Conservation (phyloP, 2,113 vertebrate species). For the Falco punctatus region DNA sequence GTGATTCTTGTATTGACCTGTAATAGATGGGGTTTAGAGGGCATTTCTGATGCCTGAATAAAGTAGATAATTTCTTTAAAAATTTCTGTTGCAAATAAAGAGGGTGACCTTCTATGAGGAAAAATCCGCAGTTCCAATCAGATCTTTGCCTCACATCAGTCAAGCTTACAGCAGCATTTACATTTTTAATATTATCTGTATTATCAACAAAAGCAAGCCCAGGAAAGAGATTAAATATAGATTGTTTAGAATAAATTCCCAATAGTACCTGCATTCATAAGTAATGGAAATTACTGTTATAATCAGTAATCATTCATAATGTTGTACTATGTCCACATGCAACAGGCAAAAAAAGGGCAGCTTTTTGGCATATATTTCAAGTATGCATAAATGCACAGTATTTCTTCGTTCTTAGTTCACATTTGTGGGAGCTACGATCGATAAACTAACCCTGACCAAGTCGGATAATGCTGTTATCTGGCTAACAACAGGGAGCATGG, state of each 20-base stretch:
- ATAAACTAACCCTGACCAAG: slow-evolving; percentile 32
- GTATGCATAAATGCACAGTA: neutral
- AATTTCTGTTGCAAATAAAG: neutral
- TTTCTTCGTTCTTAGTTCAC: slow-evolving; percentile 20
- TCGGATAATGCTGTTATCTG: slow-evolving; percentile 21
- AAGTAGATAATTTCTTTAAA: neutral
- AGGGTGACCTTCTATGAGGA: neutral
- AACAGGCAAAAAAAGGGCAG: neutral
- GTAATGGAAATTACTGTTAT: neutral
- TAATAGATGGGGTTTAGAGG: neutral
- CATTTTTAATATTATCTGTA: slow-evolving; percentile 7
- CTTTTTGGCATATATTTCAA: neutral
- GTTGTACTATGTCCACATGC: neutral
- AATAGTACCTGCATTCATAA: neutral
- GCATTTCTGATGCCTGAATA: neutral
- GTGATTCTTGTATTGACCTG: neutral
- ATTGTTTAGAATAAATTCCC: slow-evolving; percentile 3
- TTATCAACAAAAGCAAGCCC: neutral
- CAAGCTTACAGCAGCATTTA: neutral
- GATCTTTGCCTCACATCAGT: neutral
- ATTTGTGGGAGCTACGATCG: neutral
- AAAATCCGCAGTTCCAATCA: neutral
- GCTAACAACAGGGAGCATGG: neutral
- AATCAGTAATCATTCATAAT: neutral
- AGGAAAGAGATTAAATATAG: neutral